phyloP scores from a whole-genome alignment of 2,797 vertebrate genomes.

The Channallabes apus region DNA sequence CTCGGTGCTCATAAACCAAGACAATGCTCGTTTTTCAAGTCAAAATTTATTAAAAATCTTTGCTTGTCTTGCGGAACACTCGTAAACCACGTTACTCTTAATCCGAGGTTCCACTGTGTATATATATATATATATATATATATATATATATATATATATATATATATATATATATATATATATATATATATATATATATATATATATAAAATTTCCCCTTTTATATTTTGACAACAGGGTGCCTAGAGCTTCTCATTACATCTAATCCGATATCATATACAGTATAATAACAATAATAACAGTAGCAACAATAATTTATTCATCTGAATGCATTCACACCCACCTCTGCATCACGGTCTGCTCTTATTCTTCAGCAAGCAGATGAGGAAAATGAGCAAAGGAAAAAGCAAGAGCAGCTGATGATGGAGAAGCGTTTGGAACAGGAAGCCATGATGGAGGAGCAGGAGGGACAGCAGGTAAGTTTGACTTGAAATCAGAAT shows the following conservation, averaged over 20 bases:
- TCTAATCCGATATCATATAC: not conserved
- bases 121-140: no score
- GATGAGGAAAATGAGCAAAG: slow-evolving; percentile 93
- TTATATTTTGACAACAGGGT: not conserved
- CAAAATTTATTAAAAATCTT: no score
- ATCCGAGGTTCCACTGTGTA: no score
- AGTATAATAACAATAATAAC: no score
- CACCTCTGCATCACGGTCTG: not conserved
- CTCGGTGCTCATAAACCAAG: no score
- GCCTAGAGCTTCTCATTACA: not conserved
- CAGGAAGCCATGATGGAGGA: slow-evolving; percentile 91
- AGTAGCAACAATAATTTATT: not conserved
- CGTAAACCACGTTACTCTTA: no score
- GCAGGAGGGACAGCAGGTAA: slow-evolving; percentile 88
- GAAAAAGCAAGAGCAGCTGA: slow-evolving; percentile 90
- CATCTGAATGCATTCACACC: not conserved
- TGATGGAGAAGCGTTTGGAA: slow-evolving; percentile 95
- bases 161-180: no score
- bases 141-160: no score
- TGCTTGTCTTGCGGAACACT: no score
- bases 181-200: no score
- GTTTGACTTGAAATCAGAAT: not conserved
- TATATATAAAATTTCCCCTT: no score
- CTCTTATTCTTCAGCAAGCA: slow-evolving; percentile 78
- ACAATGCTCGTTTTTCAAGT: no score